Base-by-base conservation (phyloP, 2,888 invertebrate species). In the Zygothrica quintamaculata region DNA sequence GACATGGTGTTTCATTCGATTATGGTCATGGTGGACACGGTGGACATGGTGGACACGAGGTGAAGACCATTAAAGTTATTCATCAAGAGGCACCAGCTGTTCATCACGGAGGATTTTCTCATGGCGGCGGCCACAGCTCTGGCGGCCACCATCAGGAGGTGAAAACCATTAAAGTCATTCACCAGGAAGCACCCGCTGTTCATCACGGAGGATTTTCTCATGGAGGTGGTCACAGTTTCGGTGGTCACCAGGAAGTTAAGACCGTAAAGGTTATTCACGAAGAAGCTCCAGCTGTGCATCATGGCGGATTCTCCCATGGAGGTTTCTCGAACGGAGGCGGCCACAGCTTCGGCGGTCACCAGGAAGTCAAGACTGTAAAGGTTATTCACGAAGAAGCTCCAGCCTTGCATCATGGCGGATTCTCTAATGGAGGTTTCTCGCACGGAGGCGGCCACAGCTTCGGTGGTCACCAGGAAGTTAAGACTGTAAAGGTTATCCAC, bases 331-430 rank as follows among this genome's bases (percentile, higher is more conserved):
- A 69, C 7, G 70, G 65, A 8, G 40, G 46, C 5, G 50, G 51
- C 9, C 36, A 34, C 34, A n/a, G 44, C 33, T 29, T 29, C 29
- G 69, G 69, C 1, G 74, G 73, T 0, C 75, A 75, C 31, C 74
- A 76, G 48, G 80, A 78, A 46, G 61, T 77, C 1, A 81, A 82
- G 57, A 81, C 79, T 1, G 67, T 86, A 8, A 75, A 85, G 59
- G 81, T 85, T 1, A 86, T 69, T 44, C 75, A 74, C 29, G 47
- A 74, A 59, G 73, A 76, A 42, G 51, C 36, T 11, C 56, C 57
- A 25, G 37, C 44, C 31, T 60, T 22, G 9, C 46, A 44, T 18
- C 61, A 52, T 13, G 73, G 70, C 1, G 31, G 53, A 36, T 52
- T n/a, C 61, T 61, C 61, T 13, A 46, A 39, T 6, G 55, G 59